These are phyloP conservation scores for Lithosia quadra DNA, from an alignment of 2,888 invertebrate genomes.

Conservation along the genomic window DNA sequence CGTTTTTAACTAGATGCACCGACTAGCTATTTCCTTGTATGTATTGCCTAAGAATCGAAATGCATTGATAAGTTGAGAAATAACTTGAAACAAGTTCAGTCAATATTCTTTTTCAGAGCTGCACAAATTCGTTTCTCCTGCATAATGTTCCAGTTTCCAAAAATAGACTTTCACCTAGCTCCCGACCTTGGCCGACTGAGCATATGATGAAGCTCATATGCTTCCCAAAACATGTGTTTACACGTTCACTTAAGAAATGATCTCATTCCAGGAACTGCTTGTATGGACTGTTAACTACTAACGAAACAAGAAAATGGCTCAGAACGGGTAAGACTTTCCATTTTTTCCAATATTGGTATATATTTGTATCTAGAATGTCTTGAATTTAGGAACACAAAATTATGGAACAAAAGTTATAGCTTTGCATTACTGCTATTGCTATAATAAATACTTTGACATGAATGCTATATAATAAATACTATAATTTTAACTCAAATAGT, in stretches of 20 bases:
- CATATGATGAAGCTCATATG: slow-evolving; percentile 53
- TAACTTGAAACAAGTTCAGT: not conserved
- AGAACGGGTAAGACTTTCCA: slow-evolving; percentile 72
- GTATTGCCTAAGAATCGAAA: too few species aligned
- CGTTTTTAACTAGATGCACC: too few species aligned
- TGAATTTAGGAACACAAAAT: not conserved
- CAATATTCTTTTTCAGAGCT: not conserved
- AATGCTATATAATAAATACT: not conserved
- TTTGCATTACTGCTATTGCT: not conserved
- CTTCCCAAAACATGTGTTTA: slow-evolving; percentile 61
- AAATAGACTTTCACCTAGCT: slow-evolving; percentile 54
- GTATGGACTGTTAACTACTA: slow-evolving; percentile 55
- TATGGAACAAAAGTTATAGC: slow-evolving; percentile 1
- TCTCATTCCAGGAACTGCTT: slow-evolving; percentile 66
- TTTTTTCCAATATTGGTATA: not conserved
- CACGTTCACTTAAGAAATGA: slow-evolving; percentile 57
- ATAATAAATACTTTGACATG: not conserved
- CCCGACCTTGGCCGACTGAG: slow-evolving; percentile 53
- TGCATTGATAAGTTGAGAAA: not conserved
- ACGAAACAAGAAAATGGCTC: slow-evolving; percentile 66
- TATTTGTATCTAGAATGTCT: not conserved
- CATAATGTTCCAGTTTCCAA: slow-evolving; percentile 43
- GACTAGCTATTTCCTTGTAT: too few species aligned
- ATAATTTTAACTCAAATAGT: slow-evolving; percentile 22
- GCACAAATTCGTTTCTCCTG: slow-evolving; percentile 4